Base-by-base conservation (phyloP, 1,140 invertebrate species). In the Cotesia vestalis region DNA sequence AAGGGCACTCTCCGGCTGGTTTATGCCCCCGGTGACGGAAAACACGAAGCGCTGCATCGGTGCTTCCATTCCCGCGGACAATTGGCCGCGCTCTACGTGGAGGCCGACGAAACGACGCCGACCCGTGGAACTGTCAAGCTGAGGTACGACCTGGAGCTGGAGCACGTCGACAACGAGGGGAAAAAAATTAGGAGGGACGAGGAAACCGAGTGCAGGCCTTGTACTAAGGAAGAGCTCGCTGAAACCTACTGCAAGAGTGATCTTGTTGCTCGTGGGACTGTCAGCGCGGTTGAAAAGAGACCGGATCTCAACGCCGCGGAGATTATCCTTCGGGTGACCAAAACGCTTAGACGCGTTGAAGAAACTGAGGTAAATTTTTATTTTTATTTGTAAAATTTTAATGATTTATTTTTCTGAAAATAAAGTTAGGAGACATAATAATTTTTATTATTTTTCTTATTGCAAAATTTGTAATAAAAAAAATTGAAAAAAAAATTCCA, bases 231-330 rank as follows among this genome's bases (percentile, higher is more conserved):
- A 4, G 93, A 95, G 83, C 78, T 95, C 57, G 90, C 94, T 12
- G 89, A 92, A 46, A 91, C 92, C 5, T 95, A 92, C 79, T 95
- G 94, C 81, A 91, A 91, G 12, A 94, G 92, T 77, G 94, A 95
- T 85, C 88, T 95, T 77, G 93, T 94, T 6, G 90, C 91, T 0
- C 86, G 91, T 74, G 93, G 92, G 0, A 90, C 89, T 9, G 91
- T 94, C 75, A 89, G 90, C 20, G 89, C 89, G 11, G 89, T 92
- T 2, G 89, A 91, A 73, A 88, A 90, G 62, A 84, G 90, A 12
- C 85, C 89, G 4, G 90, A 91, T 46, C 79, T 92, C 52, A 90
- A 93, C 77, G 86, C 89, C 6, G 90, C 92, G 0, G 91, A 92
- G 76, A 83, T 94, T 60, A 89, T 90, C 0, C 84, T 94, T n/a